A percentile compares a stretch with the other conserved stretches of the same genome.
phyloP scores from a whole-genome alignment of 1,140 invertebrate species.

The Drosophila dunni region DNA sequence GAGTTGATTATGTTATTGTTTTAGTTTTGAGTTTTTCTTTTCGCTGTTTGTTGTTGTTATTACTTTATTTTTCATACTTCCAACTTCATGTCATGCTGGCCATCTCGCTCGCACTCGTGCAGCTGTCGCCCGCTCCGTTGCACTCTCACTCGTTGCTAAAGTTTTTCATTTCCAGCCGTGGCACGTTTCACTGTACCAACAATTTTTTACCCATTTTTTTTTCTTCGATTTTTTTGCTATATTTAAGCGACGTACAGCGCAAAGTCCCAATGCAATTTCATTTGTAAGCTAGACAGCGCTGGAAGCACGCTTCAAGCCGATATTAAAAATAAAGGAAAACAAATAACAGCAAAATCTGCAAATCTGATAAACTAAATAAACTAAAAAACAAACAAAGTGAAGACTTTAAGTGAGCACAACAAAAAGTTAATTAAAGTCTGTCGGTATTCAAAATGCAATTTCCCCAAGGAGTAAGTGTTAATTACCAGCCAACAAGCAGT shows the following conservation, averaged over 20 bases:
- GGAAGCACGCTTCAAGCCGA: slow-evolving; percentile 43
- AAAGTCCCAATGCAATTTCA: slow-evolving; percentile 67
- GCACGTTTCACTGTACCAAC: slow-evolving; percentile 70
- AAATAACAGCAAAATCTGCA: background rate
- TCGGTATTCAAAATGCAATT: slow-evolving; percentile 64
- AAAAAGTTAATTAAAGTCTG: slow-evolving; percentile 10
- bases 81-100: slow-evolving; percentile 57
- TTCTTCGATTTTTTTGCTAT: slow-evolving; percentile 72
- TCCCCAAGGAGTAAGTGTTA: slow-evolving; percentile 77
- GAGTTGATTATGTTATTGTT: slow-evolving; percentile 76
- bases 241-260: slow-evolving; percentile 65
- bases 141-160: slow-evolving; percentile 35
- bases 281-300: slow-evolving; percentile 67
- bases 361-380: slow-evolving; percentile 10
- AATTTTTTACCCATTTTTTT: slow-evolving; percentile 51
- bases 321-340: slow-evolving; percentile 18
- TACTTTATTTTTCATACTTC: slow-evolving; percentile 69
- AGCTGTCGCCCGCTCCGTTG: slow-evolving; percentile 9
- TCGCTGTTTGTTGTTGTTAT: slow-evolving; percentile 53
- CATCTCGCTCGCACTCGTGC: background rate
- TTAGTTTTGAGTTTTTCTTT: slow-evolving; percentile 1
- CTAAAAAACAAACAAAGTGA: background rate
- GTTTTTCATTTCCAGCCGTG: slow-evolving; percentile 48
- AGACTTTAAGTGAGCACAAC: slow-evolving; percentile 7
- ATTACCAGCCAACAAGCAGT: slow-evolving; percentile 39